A percentile compares a stretch with the other conserved stretches of the same genome.
phyloP scores from a whole-genome alignment of 2,113 vertebrate species.

The Myrmecobius fasciatus region DNA sequence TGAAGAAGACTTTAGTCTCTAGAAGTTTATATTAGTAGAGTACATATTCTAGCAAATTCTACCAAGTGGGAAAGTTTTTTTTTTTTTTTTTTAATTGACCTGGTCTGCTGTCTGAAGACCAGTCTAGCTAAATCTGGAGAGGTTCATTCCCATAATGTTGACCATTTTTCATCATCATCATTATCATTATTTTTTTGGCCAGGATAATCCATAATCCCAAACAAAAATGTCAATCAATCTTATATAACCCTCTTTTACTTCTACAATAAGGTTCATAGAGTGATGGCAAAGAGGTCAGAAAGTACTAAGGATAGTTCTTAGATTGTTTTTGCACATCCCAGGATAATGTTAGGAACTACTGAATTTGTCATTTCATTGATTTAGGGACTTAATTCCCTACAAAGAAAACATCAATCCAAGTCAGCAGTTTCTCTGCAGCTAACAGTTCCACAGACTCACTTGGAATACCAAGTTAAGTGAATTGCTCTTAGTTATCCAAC shows the following conservation, averaged over 20 bases:
- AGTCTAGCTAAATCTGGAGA: not conserved
- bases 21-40: not conserved
- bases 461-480: not conserved
- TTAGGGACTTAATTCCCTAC: not conserved
- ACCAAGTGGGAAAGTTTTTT: too few species aligned
- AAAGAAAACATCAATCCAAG: not conserved
- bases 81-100: too few species aligned
- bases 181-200: not conserved
- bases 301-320: not conserved
- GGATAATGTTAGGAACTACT: not conserved
- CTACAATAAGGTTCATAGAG: not conserved
- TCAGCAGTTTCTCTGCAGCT: not conserved
- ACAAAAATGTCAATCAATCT: not conserved
- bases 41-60: not conserved
- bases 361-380: not conserved
- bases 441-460: not conserved
- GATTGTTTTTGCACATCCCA: not conserved
- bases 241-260: not conserved
- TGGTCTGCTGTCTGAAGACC: not conserved
- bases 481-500: not conserved
- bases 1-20: not conserved
- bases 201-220: not conserved
- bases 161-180: not conserved
- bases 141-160: not conserved
- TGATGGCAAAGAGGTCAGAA: not conserved